Evolutionary conservation across 2,888 invertebrate species (phyloP), one percentile per base, ranked within the genome.

Genomic region (Chrysotoxum bicinctum): DNA sequence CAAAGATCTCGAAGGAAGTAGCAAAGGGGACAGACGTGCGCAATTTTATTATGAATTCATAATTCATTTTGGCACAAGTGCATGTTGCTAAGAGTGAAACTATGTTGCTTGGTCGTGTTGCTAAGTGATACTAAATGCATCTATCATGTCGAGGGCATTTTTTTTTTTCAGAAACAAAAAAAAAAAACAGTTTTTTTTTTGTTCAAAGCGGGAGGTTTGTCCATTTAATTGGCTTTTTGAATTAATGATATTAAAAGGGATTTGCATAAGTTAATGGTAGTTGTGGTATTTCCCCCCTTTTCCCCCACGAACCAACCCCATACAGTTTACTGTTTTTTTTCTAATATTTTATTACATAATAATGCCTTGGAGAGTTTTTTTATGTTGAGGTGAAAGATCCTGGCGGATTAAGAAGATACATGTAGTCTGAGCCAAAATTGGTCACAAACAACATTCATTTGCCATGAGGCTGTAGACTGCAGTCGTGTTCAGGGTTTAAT

Each of bases 1-100:
- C 26, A 66, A 66, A 50, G 12, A 66, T 35, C 32, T n/a, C 14
- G 10, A 21, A 50, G 60, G 52, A 23, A 23, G 14, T 43, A 12
- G 12, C 12, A 30, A 14, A n/a, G 12, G 56, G 60, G 16, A 45
- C 35, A 23, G 21, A 45, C n/a, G 32, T 23, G 23, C 16, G 37
- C 66, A 81, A 54, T 76, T 50, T 54, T 14, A 52, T 85, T 81
- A 81, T 73, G 73, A 58, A 81, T 85, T 77, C 81, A 81, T 85
- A 85, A 85, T 73, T 85, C 85, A 85, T 85, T 81, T 58, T 81
- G 54, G 74, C 45, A 75, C 75, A 75, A 80, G 76, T 76, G 76
- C 70, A 72, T 78, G 81, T 82, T 76, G 81, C 76, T 78, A 62
- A 73, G 66, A 73, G 73, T 73, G 45, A 68, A 73, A 48, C 66